Conservation (phyloP, 2,113 vertebrate species). For the Canis aureus region DNA sequence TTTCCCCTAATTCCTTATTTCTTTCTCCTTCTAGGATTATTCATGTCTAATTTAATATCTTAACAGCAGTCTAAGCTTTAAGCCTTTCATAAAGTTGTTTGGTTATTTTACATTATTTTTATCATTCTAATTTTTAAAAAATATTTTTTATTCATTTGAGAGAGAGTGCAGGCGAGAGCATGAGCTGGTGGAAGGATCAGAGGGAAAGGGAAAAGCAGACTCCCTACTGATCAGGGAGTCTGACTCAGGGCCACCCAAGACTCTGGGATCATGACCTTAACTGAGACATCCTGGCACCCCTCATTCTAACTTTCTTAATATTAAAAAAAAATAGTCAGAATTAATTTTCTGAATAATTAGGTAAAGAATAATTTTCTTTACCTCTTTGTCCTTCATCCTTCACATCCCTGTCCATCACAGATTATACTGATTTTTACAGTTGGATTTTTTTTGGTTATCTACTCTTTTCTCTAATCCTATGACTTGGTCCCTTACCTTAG, state of each 20-base stretch:
- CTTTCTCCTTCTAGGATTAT: background rate
- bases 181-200: background rate
- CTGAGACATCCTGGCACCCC: background rate
- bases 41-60: background rate
- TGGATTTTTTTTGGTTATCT: background rate
- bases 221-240: background rate
- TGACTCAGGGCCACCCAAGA: background rate
- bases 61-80: background rate
- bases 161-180: background rate
- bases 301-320: background rate
- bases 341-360: background rate
- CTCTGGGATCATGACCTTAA: background rate
- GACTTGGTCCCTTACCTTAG: background rate
- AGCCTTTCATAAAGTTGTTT: background rate
- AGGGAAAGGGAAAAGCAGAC: background rate
- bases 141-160: background rate
- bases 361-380: background rate
- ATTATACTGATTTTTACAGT: background rate
- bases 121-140: background rate
- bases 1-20: conserved; percentile 1
- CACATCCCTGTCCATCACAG: background rate
- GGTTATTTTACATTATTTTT: background rate
- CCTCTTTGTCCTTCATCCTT: background rate
- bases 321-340: background rate
- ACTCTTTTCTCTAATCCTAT: background rate